Conservation (phyloP, 1,140 invertebrate species). For the Heliconius eleuchia region DNA sequence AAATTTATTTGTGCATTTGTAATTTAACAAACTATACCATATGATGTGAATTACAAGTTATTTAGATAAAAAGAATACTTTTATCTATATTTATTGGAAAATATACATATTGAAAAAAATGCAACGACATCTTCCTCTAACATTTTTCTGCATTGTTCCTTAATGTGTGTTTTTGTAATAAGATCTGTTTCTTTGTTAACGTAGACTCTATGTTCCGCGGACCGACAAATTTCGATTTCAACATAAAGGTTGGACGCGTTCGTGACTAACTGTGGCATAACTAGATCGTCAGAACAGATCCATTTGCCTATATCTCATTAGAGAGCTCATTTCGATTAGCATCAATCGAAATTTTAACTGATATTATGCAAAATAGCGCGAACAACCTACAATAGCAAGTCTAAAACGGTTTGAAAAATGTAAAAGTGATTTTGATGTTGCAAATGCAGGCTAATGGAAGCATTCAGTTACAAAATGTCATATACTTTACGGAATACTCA, state of each 20-base stretch:
- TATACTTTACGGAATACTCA: background rate
- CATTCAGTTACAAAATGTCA: background rate
- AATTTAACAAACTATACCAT: too few species aligned
- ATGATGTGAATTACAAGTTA: background rate
- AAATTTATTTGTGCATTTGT: too few species aligned
- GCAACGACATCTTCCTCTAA: background rate
- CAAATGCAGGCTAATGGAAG: slow-evolving; percentile 32
- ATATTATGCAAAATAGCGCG: slow-evolving; percentile 67
- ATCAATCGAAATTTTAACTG: slow-evolving; percentile 60
- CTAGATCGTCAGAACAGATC: slow-evolving; percentile 62
- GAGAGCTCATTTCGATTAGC: slow-evolving; percentile 56
- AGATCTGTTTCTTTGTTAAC: slow-evolving; percentile 30
- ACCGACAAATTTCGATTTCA: slow-evolving; percentile 60
- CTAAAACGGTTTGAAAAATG: slow-evolving; percentile 40
- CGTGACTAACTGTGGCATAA: slow-evolving; percentile 68
- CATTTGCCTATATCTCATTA: slow-evolving; percentile 62
- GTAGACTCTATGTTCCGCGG: slow-evolving; percentile 26
- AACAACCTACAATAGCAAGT: slow-evolving; percentile 57
- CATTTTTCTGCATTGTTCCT: slow-evolving; percentile 20
- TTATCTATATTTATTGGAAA: too few species aligned
- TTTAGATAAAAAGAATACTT: background rate
- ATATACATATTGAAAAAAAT: background rate
- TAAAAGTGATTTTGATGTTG: slow-evolving; percentile 47
- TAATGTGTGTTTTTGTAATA: slow-evolving; percentile 26
- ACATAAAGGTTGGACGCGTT: slow-evolving; percentile 62